Evolutionary conservation across 1,140 invertebrate genomes (phyloP), one percentile per base, ranked within the genome.

Genomic region (Lepidotrigona ventralis): DNA sequence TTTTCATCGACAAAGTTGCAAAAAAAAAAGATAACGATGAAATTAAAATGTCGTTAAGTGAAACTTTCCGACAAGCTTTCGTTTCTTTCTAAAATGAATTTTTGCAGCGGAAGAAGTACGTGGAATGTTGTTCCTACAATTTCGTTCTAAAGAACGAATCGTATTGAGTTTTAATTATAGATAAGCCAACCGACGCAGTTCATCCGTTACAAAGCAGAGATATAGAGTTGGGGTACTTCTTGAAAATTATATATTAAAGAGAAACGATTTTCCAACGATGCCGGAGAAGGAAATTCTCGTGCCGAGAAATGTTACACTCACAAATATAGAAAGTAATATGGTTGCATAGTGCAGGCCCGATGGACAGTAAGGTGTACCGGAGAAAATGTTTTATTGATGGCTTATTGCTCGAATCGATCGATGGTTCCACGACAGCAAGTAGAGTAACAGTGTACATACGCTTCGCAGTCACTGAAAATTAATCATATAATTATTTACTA

Each of bases 321-420:
- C 53, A 63, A 33, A 58, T 70, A 79, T 86, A 63, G 77, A 83
- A 86, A 86, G 46, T 75, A 68, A 73, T 56, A 64, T 58, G 60
- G 15, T 68, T 77, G 73, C 72, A 60, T 85, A 74, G 21, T 70
- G 51, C 54, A 81, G n/a, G 53, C 60, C 79, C 66, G 58, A 75
- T 76, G 71, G 63, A 79, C 81, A 29, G 74, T 64, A 82, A 81
- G 70, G 56, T 33, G 75, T 86, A 83, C 60, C 64, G 64, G 46
- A 39, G 53, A 79, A 26, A 83, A 73, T 87, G 60, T 86, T 83
- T 87, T 87, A 87, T 87, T 87, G 86, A 87, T 86, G 76, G 72
- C 68, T 79, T 87, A 87, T 87, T 86, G 85, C 80, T 83, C n/a
- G 74, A 76, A 87, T 87, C 85, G 80, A 86, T 78, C 80, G 66